Evolutionary conservation across 2,113 vertebrate genomes (phyloP).

Genomic region (Gorsachius goisagi): DNA sequence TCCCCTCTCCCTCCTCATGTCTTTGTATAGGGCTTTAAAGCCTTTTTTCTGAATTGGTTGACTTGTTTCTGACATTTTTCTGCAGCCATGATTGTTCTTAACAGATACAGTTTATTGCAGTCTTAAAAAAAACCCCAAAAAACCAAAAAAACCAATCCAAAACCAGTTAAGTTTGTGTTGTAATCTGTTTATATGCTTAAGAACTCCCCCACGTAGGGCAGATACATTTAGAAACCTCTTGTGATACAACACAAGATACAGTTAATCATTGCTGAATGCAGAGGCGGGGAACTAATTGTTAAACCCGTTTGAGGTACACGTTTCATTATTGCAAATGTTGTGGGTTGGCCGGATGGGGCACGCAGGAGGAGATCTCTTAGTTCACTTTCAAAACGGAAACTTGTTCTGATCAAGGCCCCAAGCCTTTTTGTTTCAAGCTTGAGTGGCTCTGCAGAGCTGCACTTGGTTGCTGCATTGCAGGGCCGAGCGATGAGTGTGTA

Average conservation of each 20-base stretch:
- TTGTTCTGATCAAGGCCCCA: background rate
- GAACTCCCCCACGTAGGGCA: background rate
- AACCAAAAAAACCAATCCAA: no score
- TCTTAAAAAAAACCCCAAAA: background rate
- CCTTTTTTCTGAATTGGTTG: background rate
- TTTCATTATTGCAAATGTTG: background rate
- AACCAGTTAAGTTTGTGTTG: background rate
- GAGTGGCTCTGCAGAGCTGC: background rate
- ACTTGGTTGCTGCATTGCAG: background rate
- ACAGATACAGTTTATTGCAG: background rate
- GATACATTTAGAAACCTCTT: background rate
- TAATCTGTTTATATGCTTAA: background rate
- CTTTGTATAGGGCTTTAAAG: background rate
- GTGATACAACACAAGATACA: background rate
- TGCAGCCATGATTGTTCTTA: background rate
- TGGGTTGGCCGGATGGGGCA: background rate
- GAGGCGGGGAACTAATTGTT: background rate
- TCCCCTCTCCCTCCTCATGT: background rate
- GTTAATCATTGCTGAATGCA: background rate
- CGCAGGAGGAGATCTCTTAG: background rate
- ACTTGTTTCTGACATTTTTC: background rate
- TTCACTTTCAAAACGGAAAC: background rate
- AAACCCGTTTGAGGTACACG: rapidly evolving
- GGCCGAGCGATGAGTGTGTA: background rate
- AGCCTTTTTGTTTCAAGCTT: background rate